Evolutionary conservation across 2,113 vertebrate species (phyloP), one percentile per base, ranked within the genome.

Genomic region (Megaleporinus macrocephalus): DNA sequence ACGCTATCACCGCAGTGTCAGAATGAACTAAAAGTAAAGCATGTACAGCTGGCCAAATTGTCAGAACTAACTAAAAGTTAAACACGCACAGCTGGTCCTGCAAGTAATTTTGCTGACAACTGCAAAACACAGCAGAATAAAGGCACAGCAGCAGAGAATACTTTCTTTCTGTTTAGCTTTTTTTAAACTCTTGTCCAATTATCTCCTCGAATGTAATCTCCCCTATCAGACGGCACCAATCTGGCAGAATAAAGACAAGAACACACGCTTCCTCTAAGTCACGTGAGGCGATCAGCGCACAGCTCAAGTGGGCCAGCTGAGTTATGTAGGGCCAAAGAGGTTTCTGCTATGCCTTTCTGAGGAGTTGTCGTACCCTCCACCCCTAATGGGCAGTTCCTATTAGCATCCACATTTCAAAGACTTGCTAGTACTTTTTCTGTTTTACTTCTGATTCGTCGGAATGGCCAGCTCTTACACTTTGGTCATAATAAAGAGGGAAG

Each of bases 41-140:
- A 33, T 6, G 41, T 30, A 68, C 26, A 51, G 41, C 62, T 66
- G 62, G 15, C 47, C 27, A 51, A 29, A 22, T 7, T 49, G 41
- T 62, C 63, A 66, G 63, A 66, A 33, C 63, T 66, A 66, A 66
- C 24, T 12, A 27, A 63, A 18, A 47, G n/a, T 49, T 18, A 63
- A 76, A 63, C 13, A 13, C 13, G 24, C 27, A 30, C 27, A 30
- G 61, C 27, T 33, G 76, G 18, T 20, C 44, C 20, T 78, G 9
- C 20, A 12, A 76, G 49, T 33, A 30, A 51, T 66, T 66, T 29
- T 77, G 24, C 41, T 76, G 41, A 59, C 41, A 77, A 29, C 61
- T 29, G 26, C 59, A 47, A 44, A 63, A 53, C 24, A 77, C 30
- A 12, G 24, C 24, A 65, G 53, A 61, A 49, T 26, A 53, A 36